Evolutionary conservation across 2,113 vertebrate species (phyloP), one percentile per base, ranked within the genome.

Genomic region (Cinclus cinclus): DNA sequence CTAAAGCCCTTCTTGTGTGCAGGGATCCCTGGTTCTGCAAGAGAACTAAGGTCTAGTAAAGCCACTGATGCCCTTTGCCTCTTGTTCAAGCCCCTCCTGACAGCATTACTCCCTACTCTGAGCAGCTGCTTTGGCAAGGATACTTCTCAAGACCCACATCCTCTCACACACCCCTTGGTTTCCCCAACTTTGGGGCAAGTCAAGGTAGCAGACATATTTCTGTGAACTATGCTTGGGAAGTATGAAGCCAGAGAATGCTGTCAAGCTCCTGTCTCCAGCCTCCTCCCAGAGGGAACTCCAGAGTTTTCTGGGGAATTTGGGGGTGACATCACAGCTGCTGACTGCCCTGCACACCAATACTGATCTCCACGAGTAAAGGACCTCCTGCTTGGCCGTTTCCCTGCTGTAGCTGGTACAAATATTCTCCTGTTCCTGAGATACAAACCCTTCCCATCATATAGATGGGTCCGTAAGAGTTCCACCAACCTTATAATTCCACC

Each of bases 401-500:
- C 24, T 62, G 55, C 4, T 20, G 15, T 55, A 73, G 30, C 28
- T 63, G 13, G 11, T 56, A 35, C 68, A 83, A 74, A 55, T 23
- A 10, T 24, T 49, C 19, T 49, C 27, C 35, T 4, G 1, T 59
- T 35, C 11, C 35, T 41, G 47, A 49, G 3, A 4, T 44, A 42
- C 10, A 58, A 53, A 33, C 8, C 3, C 30, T 89, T 94, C 23
- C 73, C 20, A 24, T 62, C 6, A 0, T 9, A 15, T 5, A 30
- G 41, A 17, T 3, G 13, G 30, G 30, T 56, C 23, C 9, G 0
- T 18, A 12, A 52, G 30, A 19, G 5, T 59, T 71, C 24, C 42
- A 28, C 0, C 1, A 35, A 11, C 5, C 11, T 62, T 59, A 44
- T 11, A 39, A 10, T 68, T 59, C 49, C 67, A 13, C 2, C 2